Evolutionary conservation across 2,113 vertebrate genomes (phyloP).

Genomic region (Manacus vitellinus): DNA sequence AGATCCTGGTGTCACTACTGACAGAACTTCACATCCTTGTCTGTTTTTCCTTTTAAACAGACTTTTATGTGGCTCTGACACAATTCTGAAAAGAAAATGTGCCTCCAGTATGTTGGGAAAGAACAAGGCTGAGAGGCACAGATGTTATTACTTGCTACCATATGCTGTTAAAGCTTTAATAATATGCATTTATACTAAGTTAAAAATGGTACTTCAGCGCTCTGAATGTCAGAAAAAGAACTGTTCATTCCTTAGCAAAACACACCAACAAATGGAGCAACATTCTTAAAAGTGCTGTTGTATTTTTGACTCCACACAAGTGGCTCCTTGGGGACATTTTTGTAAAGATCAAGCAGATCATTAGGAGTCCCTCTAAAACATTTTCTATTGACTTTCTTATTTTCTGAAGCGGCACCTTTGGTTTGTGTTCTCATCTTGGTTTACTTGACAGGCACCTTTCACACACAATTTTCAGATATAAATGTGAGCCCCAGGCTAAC

Average conservation of each 20-base stretch:
- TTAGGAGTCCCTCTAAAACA: constrained; percentile 7
- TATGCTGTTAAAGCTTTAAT: constrained; percentile 13
- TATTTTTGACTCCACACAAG: background rate
- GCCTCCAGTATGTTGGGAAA: background rate
- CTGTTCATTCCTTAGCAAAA: background rate
- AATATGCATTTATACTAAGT: background rate
- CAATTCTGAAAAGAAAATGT: background rate
- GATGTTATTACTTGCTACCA: constrained; percentile 12
- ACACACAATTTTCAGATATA: background rate
- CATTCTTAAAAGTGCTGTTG: background rate
- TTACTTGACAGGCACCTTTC: background rate
- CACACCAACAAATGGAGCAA: background rate
- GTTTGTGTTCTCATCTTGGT: background rate
- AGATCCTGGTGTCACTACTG: background rate
- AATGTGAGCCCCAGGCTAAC: background rate
- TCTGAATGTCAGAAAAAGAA: background rate
- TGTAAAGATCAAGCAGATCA: constrained; percentile 26
- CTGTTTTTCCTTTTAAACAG: background rate
- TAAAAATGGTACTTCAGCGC: background rate
- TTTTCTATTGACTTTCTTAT: constrained; percentile 10
- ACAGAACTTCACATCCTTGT: background rate
- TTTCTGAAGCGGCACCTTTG: background rate
- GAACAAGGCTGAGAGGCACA: constrained; percentile 9
- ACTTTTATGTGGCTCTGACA: background rate
- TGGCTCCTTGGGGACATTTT: background rate